Base-by-base conservation (phyloP, 2,888 invertebrate species). In the Clostera curtula region DNA sequence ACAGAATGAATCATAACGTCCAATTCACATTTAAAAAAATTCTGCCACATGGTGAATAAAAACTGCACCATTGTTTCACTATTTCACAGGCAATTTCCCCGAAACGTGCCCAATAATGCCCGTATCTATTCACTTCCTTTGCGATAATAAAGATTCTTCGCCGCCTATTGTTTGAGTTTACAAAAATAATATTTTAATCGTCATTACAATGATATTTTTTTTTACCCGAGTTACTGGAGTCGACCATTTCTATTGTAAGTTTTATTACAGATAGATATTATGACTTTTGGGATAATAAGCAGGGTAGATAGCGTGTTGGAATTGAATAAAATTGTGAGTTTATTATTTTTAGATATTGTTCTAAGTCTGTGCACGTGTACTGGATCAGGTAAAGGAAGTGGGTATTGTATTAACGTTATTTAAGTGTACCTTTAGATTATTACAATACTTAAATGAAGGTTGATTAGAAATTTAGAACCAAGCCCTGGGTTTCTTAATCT, bases 111-210 rank as follows among this genome's bases (percentile, higher is more conserved):
- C 64, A 66, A 72, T 75, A 70, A 64, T 52, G 50, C 49, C 59
- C 54, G 60, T 76, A 77, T 77, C 76, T 77, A 67, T 77, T 68
- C 66, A 76, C 68, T 77, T 80, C 82, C 79, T 73, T 56, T 68
- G 55, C 49, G 77, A 79, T 79, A 73, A 55, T 74, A 75, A 77
- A 73, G 61, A 68, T 58, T 67, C 65, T 54, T 56, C 46, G 36
- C 53, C 26, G 39, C 31, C 67, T 47, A 70, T 80, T 82, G 79
- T 82, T 71, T 73, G 70, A 49, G 51, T 48, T 51, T 45, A 61
- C 58, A 54, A 64, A 76, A 73, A 74, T 73, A 62, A 70, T 71
- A 74, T 76, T 72, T 67, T 77, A 73, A 77, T 77, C 70, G 66
- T 71, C 51, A 70, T 69, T 70, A 49, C 48, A 59, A 62, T 55